phyloP scores from a whole-genome alignment of 2,113 vertebrate species.

The Raphicerus campestris region DNA sequence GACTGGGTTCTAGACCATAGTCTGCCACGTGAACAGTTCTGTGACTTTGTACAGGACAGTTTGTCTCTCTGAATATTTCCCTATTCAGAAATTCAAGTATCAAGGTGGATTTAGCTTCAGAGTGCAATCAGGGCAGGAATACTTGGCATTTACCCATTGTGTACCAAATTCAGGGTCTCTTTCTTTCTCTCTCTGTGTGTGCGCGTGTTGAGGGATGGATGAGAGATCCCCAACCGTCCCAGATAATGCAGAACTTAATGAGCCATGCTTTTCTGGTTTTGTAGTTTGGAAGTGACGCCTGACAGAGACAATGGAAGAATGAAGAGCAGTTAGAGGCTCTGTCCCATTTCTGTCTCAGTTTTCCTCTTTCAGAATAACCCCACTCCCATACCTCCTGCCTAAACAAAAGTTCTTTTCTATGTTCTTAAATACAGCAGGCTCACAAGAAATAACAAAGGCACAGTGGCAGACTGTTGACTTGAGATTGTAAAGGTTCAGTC shows the following conservation, averaged over 20 bases:
- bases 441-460: not conserved
- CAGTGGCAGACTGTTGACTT: not conserved
- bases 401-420: constrained; percentile 21
- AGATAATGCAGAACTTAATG: not conserved
- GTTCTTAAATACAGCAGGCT: not conserved
- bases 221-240: not conserved
- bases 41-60: not conserved
- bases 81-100: not conserved
- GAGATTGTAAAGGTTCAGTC: not conserved
- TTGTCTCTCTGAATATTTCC: not conserved
- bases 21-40: not conserved
- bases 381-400: not conserved
- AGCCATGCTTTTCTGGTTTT: not conserved
- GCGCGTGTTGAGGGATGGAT: not conserved
- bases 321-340: not conserved
- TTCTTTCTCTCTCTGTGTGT: not conserved
- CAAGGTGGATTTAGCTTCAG: not conserved
- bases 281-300: not conserved
- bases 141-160: not conserved
- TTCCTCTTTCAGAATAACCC: not conserved
- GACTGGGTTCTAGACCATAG: not conserved
- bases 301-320: not conserved
- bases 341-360: not conserved
- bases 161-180: not conserved
- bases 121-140: not conserved